These are phyloP conservation scores for Ametastegia equiseti DNA, from an alignment of 2,888 invertebrate genomes.

Conservation along the genomic window DNA sequence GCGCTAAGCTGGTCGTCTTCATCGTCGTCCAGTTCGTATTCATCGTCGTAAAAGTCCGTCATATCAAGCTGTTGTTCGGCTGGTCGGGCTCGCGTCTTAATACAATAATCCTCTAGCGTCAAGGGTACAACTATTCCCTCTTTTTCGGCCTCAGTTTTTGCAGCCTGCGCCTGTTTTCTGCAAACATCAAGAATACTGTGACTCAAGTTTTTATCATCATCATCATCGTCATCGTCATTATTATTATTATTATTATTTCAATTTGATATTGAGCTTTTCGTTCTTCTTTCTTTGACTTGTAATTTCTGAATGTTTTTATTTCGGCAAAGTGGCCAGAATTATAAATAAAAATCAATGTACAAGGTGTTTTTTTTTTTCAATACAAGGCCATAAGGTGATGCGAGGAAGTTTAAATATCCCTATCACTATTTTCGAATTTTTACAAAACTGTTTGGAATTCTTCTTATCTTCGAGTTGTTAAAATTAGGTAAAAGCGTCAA, in stretches of 20 bases:
- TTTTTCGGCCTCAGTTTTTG: slow-evolving; percentile 95
- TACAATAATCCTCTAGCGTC: slow-evolving; percentile 98
- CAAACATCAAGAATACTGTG: slow-evolving; percentile 53
- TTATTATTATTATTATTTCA: too few relatives aligned
- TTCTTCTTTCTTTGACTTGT: too few relatives aligned
- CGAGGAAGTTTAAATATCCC: not conserved
- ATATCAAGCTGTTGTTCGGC: slow-evolving; percentile 91
- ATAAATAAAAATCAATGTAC: too few relatives aligned
- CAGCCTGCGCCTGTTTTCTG: slow-evolving; percentile 98
- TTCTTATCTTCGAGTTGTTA: not conserved
- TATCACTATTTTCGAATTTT: not conserved
- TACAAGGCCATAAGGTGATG: too few relatives aligned
- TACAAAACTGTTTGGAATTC: not conserved
- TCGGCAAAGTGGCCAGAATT: too few relatives aligned
- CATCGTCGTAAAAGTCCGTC: slow-evolving; percentile 97
- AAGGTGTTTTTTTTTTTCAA: too few relatives aligned
- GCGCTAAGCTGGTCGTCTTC: slow-evolving; percentile 83
- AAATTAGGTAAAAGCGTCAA: not conserved
- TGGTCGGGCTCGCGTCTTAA: slow-evolving; percentile 93
- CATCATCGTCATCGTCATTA: too few relatives aligned
- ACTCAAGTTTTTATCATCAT: too few relatives aligned
- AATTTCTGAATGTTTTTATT: too few relatives aligned
- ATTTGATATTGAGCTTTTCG: not conserved
- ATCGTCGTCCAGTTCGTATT: slow-evolving; percentile 90
- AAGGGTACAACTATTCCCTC: slow-evolving; percentile 98